Base-by-base conservation (phyloP, 2,888 invertebrate species). In the Epinotia ramella region DNA sequence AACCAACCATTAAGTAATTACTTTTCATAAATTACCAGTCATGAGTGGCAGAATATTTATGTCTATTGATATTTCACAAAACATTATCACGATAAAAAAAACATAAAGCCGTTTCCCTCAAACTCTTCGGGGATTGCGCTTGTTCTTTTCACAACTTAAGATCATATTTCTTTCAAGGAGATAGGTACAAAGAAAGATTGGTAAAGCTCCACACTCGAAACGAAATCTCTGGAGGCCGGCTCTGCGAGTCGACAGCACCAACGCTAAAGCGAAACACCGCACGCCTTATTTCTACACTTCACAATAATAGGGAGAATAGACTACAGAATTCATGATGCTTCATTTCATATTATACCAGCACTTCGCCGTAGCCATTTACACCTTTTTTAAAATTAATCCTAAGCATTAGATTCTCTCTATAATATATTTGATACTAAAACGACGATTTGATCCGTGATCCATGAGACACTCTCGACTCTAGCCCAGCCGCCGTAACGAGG, bases 171-270 rank as follows among this genome's bases (percentile, higher is more conserved):
- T 76, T 67, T 76, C 71, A 67, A 62, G 65, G 60, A 63, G 71
- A 63, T 76, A 63, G 71, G 57, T 76, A 72, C 76, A 76, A 72
- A 66, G 76, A 76, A 76, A 76, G 76, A 76, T 76, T 76, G 76
- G 76, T 44, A 67, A 66, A 76, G 72, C 76, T 76, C 67, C 76
- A 72, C 76, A 76, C 76, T 67, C 62, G 76, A 74, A 67, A 71
- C 62, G 62, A 67, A 76, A 18, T 62, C 76, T 72, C 76, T 11
- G 7, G 76, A 67, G 76, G 67, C 18, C 59, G 9, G 59, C 28
- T 49, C 20, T 69, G 16, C 63, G 53, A 40, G 44, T 40, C 33
- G 74, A 49, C 60, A 59, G 57, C 64, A n/a, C 40, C 59, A 66
- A 56, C 66, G 57, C 62, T 24, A 70, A 20, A 70, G 46, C 28